phyloP scores from a whole-genome alignment of 2,113 vertebrate species.

The Pionites leucogaster region DNA sequence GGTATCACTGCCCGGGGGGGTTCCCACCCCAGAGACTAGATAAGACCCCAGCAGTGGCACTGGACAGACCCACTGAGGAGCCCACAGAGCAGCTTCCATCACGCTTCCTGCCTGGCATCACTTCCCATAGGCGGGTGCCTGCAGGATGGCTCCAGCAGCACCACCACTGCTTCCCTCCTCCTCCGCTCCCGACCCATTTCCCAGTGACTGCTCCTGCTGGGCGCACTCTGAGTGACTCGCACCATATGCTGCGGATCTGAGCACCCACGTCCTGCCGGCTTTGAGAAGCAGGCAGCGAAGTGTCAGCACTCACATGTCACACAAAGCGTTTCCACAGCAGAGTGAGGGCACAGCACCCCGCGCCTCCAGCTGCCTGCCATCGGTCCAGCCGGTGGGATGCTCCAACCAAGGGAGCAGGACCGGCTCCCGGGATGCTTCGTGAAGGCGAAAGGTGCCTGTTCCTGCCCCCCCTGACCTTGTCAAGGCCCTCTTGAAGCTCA shows the following conservation, averaged over 20 bases:
- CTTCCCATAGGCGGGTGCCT: background rate
- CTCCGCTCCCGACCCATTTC: background rate
- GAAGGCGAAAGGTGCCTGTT: fast-evolving
- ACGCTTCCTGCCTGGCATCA: fast-evolving
- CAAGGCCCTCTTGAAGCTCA: background rate
- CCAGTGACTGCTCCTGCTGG: background rate
- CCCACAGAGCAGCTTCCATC: background rate
- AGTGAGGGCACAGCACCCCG: background rate
- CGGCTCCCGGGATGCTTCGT: fast-evolving
- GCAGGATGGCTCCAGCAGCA: background rate
- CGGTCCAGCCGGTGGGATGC: background rate
- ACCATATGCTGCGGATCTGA: background rate
- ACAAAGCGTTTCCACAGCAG: fast-evolving
- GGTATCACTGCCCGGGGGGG: background rate
- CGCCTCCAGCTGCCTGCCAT: background rate
- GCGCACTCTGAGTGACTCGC: background rate
- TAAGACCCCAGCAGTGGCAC: fast-evolving
- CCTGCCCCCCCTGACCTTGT: background rate
- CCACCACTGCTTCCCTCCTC: background rate
- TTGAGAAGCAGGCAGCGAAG: background rate
- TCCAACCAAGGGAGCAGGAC: background rate
- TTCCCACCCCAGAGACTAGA: background rate
- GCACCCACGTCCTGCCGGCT: background rate
- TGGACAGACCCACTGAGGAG: fast-evolving
- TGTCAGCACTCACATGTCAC: fast-evolving